Evolutionary conservation across 2,888 invertebrate species (phyloP), one percentile per base, ranked within the genome.

Genomic region (Drosophila niveifrons): DNA sequence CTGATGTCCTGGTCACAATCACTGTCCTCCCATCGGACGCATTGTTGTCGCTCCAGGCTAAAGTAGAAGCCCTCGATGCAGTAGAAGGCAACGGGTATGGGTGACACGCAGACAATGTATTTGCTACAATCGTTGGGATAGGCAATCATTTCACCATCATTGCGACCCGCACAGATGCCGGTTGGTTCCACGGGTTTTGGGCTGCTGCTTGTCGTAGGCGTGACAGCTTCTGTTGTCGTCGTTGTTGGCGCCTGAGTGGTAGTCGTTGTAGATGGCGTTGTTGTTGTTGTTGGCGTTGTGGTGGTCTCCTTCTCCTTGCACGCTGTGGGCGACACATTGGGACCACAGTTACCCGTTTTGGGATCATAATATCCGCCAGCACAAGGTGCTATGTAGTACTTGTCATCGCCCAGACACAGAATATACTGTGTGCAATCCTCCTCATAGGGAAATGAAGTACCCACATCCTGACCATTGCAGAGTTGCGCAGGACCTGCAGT

Each of bases 81-180:
- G 57, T 80, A 72, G 66, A 90, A 90, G 2, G 75, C 90, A n/a
- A 90, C 70, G 23, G 91, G 90, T 28, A 83, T 88, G 8, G 91
- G 90, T 0, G 71, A 52, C 3, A 81, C 80, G 50, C 90, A 90
- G n/a, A 82, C 80, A 28, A 90, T 87, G 9, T 90, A 90, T 58
- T 90, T 90, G n/a, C 62, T 75, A 57, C 90, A 90, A 3, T 79
- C 76, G 1, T 72, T 63, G 2, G 90, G 90, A 75, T 90, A 90
- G 23, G 78, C 52, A 36, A 90, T 75, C 28, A 84, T 51, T 55
- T 89, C 73, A 13, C 90, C 88, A 31, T 79, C 67, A 10, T 44
- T 47, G 8, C 23, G 66, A 23, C 68, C 75, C 3, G 69, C 75
- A 36, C 90, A 90, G 29, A 89, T 76, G 29, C 78, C 78, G 0